Evolutionary conservation across 2,797 vertebrate species (phyloP), one percentile per base, ranked within the genome.

Genomic region (Myotis vivesi): DNA sequence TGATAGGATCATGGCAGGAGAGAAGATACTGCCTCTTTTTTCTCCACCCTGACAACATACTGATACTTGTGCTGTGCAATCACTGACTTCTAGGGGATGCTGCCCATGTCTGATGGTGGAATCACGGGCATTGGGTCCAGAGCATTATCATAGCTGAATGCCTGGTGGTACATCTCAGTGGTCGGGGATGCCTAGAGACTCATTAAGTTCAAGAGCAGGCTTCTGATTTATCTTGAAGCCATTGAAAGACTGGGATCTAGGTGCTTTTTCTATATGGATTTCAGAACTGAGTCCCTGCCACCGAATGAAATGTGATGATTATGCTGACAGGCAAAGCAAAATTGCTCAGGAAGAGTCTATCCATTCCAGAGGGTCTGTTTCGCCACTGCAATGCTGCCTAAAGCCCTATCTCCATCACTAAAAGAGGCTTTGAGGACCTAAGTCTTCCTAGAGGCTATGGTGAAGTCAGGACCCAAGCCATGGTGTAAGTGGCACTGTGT

Each of bases 111-210:
- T 0, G 98, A 73, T 59, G 99, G 99, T n/a, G 99, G 99, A 59
- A 99, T 98, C 98, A 99, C 99, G 80, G 99, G 99, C 1, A 97
- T 95, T 36, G 98, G 97, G 95, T 98, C 99, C 87, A 99, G 98
- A 90, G 98, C 98, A 77, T 99, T 99, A 15, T 99, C 99, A 91
- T 99, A 99, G 98, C 99, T 99, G 98, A 99, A 98, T 92, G 98
- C 98, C 93, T 97, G 98, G n/a, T 99, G 99, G 28, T 98, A 97
- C 98, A 99, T 99, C 76, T 98, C 98, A 5, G 99, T 76, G 5
- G 99, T 99, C 97, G 97, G 93, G 98, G 99, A 99, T 99, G 15
- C 97, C 99, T 96, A 98, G 95, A 62, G 99, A 98, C 95, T 98
- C 98, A 85, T 97, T 94, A 94, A 97, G 98, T 97, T 98, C 98